Percentiles rank a stretch among this genome's conserved stretches.
Conservation (phyloP, 2,888 invertebrate species). For the Drymonia ruficornis region DNA sequence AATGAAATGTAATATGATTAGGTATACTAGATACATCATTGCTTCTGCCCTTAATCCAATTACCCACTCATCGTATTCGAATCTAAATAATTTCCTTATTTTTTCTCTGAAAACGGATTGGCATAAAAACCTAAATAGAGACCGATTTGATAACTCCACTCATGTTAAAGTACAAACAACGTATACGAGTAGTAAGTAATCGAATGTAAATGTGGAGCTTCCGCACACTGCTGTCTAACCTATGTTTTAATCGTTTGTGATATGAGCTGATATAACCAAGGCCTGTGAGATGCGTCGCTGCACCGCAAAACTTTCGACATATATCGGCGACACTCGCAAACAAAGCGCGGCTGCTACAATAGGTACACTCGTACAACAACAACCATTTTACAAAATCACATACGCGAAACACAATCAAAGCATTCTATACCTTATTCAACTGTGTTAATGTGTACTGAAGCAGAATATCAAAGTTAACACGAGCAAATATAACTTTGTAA, state of each 20-base stretch:
- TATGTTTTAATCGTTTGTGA: slow-evolving; percentile 24
- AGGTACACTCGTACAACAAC: slow-evolving; percentile 65
- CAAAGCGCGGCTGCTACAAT: slow-evolving; percentile 74
- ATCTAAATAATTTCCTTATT: slow-evolving; percentile 6
- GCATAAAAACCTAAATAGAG: slow-evolving; percentile 9
- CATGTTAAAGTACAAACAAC: background rate
- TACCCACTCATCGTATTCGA: slow-evolving; percentile 23
- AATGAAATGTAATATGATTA: slow-evolving; percentile 29
- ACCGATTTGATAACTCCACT: slow-evolving; percentile 7
- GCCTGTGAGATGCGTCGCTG: slow-evolving; percentile 59
- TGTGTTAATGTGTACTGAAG: slow-evolving; percentile 42
- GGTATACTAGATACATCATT: too few relatives aligned
- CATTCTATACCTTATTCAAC: slow-evolving; percentile 48
- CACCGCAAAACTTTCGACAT: slow-evolving; percentile 75
- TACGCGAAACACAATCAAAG: slow-evolving; percentile 19
- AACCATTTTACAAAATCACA: slow-evolving; percentile 46
- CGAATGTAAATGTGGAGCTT: too few relatives aligned
- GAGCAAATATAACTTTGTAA: slow-evolving; percentile 46
- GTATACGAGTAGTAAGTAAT: background rate
- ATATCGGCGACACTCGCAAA: slow-evolving; percentile 79
- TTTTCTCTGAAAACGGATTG: slow-evolving; percentile 15
- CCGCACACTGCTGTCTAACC: too few relatives aligned
- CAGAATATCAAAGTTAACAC: slow-evolving; percentile 38
- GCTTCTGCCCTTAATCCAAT: slow-evolving; percentile 29
- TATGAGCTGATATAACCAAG: slow-evolving; percentile 49